Conservation (phyloP, 1,140 invertebrate species). For the Aphaenogaster floridana region DNA sequence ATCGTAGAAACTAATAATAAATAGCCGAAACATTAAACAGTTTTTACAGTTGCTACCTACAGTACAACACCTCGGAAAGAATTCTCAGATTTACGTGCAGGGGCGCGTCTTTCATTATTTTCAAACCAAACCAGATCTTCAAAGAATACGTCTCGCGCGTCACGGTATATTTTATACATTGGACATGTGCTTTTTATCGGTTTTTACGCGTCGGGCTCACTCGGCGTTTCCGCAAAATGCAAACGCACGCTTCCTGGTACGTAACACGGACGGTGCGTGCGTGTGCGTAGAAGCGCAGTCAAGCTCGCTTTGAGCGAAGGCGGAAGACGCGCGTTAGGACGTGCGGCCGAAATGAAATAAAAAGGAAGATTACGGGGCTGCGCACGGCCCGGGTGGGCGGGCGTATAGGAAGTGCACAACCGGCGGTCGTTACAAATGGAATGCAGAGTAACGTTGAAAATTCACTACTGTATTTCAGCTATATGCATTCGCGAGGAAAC, state of each 20-base stretch:
- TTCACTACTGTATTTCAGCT: not conserved
- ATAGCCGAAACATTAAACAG: not conserved
- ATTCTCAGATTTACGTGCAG: constrained; percentile 6
- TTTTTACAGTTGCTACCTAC: not conserved
- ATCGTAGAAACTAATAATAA: not conserved
- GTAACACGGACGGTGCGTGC: not conserved
- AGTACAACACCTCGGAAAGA: not conserved
- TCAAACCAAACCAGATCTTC: constrained; percentile 5
- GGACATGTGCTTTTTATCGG: constrained; percentile 1
- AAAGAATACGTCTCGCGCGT: not conserved
- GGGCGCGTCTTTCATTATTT: not conserved
- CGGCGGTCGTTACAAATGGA: constrained; percentile 38
- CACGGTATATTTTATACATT: not conserved
- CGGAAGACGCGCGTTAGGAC: constrained; percentile 52
- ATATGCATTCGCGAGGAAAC: not conserved
- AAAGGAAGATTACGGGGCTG: constrained; percentile 39
- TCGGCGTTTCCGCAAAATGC: constrained; percentile 45
- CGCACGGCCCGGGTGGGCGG: constrained; percentile 22
- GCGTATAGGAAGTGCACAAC: constrained; percentile 36
- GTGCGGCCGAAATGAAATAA: constrained; percentile 53
- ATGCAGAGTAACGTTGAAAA: constrained; percentile 33
- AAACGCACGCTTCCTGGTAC: constrained; percentile 35
- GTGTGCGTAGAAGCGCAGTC: constrained; percentile 22
- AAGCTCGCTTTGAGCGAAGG: constrained; percentile 23
- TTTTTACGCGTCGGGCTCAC: not conserved